These are phyloP conservation scores for Leptinotarsa defecta DNA, from an alignment of 1,140 invertebrate species.

Conservation along the genomic window DNA sequence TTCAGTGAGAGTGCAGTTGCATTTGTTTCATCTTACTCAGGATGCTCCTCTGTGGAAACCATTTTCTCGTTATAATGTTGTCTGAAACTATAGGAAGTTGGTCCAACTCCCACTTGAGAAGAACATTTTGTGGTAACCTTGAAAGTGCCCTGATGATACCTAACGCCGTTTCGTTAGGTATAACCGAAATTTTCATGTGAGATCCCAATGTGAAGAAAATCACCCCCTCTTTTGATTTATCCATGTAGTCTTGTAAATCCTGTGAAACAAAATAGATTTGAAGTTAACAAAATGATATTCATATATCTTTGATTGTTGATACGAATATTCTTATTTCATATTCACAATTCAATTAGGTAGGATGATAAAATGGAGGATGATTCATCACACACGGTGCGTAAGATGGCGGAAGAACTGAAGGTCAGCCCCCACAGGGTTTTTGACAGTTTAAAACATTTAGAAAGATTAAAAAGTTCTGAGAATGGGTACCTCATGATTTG, in stretches of 20 bases:
- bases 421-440: no score
- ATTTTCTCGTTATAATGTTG: background rate
- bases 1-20: no score
- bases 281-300: no score
- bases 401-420: no score
- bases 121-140: background rate
- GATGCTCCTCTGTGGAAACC: background rate
- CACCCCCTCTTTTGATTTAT: slow-evolving; percentile 49
- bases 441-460: no score
- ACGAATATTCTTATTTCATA: background rate
- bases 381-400: no score
- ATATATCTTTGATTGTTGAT: background rate
- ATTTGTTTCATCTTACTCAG: background rate
- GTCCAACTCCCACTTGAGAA: background rate
- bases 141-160: background rate
- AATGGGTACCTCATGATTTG: no score
- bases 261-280: no score
- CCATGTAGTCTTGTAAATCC: slow-evolving; percentile 48
- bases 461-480: no score
- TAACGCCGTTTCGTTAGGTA: background rate
- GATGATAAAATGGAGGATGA: no score
- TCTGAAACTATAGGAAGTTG: background rate
- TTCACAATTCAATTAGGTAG: no score
- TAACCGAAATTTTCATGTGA: slow-evolving; percentile 34
- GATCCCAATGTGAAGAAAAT: slow-evolving; percentile 57